A percentile compares a stretch with the other conserved stretches of the same genome.
Evolutionary conservation across 1,140 invertebrate species (phyloP).

Genomic region (Eciton burchellii): DNA sequence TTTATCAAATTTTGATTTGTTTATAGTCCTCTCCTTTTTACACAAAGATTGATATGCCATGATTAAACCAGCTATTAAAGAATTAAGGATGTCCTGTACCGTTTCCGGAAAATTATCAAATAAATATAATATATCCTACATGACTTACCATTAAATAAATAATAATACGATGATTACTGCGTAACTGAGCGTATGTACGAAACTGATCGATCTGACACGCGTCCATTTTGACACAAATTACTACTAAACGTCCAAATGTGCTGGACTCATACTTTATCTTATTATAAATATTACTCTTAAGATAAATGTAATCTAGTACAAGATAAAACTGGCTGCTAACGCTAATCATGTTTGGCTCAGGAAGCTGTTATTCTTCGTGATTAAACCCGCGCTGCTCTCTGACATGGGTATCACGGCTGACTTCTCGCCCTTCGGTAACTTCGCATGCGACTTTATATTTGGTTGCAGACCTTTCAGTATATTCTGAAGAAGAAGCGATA

Average conservation of each 20-base stretch:
- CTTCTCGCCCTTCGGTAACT: conserved; percentile 83
- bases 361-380: conserved; percentile 83
- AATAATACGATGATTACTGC: conserved; percentile 37
- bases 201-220: conserved; percentile 52
- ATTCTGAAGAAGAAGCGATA: conserved; percentile 81
- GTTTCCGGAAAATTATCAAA: conserved; percentile 26
- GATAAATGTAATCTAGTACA: conserved; percentile 60
- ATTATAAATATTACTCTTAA: conserved; percentile 66
- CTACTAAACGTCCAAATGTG: conserved; percentile 38
- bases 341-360: conserved; percentile 79
- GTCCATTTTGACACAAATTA: conserved; percentile 59
- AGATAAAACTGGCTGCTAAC: conserved; percentile 31
- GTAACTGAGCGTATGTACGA: conserved; percentile 40
- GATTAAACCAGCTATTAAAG: conserved; percentile 44
- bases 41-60: neutral
- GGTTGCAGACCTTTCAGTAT: conserved; percentile 84
- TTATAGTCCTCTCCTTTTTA: neutral
- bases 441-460: conserved; percentile 84
- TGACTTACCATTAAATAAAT: conserved; percentile 40
- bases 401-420: conserved; percentile 84
- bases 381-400: conserved; percentile 84
- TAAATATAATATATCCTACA: conserved; percentile 25
- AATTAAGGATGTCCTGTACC: conserved; percentile 29
- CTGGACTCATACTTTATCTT: conserved; percentile 43
- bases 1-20: too few species aligned